These are phyloP conservation scores for Isichthys henryi DNA, from an alignment of 2,113 vertebrate species.

Conservation along the genomic window DNA sequence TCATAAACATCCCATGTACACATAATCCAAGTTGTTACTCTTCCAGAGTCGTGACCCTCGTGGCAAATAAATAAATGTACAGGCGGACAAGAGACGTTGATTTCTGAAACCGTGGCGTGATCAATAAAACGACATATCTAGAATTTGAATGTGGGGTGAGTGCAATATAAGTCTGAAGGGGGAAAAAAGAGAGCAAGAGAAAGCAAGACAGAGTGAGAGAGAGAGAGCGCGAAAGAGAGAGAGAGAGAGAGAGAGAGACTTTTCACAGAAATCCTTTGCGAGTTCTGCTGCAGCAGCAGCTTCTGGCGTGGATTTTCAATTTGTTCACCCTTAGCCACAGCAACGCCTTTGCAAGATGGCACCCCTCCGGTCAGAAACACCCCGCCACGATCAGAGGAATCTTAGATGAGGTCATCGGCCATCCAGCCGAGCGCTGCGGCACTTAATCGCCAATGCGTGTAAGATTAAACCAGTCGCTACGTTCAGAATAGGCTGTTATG, in stretches of 20 bases:
- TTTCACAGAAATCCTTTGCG: neutral
- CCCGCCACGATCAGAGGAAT: neutral
- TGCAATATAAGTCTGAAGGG: neutral
- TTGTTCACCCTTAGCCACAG: neutral
- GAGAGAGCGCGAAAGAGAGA: neutral
- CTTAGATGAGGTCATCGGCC: constrained; percentile 1
- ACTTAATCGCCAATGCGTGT: neutral
- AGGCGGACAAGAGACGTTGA: neutral
- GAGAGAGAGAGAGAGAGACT: neutral
- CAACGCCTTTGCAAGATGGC: neutral
- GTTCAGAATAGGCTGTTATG: neutral
- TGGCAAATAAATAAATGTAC: neutral
- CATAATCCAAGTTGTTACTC: neutral
- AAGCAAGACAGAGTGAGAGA: neutral
- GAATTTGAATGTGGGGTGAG: neutral
- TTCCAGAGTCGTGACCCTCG: neutral
- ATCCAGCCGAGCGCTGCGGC: neutral
- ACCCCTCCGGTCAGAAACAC: neutral
- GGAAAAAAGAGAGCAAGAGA: neutral
- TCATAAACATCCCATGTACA: neutral
- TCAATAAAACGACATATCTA: neutral
- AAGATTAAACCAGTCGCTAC: neutral
- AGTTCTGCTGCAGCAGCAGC: neutral
- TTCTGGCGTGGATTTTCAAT: neutral
- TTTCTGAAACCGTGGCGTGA: neutral